Conservation (phyloP, 2,797 vertebrate genomes). For the Merluccius polli region DNA sequence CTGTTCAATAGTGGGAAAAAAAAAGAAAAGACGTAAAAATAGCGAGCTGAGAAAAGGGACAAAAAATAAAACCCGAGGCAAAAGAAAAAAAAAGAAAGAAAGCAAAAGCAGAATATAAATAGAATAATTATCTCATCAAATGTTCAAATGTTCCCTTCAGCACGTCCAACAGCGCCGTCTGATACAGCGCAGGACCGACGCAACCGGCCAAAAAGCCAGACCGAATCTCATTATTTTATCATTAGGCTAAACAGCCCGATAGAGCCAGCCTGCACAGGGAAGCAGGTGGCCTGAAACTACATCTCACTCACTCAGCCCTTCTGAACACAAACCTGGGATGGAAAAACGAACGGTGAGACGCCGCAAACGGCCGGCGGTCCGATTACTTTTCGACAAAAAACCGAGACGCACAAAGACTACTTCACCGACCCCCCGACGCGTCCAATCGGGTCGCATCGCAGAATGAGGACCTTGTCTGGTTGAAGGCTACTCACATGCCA, state of each 20-base stretch:
- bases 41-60: background rate
- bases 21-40: background rate
- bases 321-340: background rate
- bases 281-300: slow-evolving; percentile 7
- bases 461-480: too few species aligned
- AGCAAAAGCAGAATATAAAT: background rate
- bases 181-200: slow-evolving; percentile 30
- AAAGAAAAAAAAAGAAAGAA: slow-evolving; percentile 8
- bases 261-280: background rate
- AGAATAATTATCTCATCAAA: slow-evolving; percentile 9
- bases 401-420: background rate
- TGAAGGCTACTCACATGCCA: slow-evolving; percentile 87
- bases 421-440: too few species aligned
- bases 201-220: slow-evolving; percentile 27
- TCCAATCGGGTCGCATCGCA: background rate
- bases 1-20: background rate
- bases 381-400: background rate
- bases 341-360: background rate
- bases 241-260: slow-evolving; percentile 20
- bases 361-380: background rate
- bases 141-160: background rate
- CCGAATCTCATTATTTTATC: slow-evolving; percentile 36
- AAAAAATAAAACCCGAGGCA: background rate
- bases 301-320: slow-evolving; percentile 10
- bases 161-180: slow-evolving; percentile 21